Conservation (phyloP, 2,113 vertebrate species). For the Martes martes region DNA sequence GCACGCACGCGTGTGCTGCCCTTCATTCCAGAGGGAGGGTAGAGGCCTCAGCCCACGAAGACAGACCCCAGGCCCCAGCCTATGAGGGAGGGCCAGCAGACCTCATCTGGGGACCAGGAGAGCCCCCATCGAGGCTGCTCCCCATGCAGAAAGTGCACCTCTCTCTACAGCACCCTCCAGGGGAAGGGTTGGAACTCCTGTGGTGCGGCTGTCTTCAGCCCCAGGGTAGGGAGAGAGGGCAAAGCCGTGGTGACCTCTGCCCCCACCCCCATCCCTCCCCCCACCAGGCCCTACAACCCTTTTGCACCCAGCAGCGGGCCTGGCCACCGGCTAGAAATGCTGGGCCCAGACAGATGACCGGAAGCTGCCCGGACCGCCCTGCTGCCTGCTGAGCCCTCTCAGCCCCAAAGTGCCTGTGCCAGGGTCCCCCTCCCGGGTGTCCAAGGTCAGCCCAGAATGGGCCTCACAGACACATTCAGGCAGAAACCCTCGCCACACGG, state of each 20-base stretch:
- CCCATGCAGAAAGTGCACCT: fast-evolving
- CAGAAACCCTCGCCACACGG: neutral
- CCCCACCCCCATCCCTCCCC: fast-evolving
- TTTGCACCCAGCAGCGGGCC: fast-evolving
- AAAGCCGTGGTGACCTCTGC: fast-evolving
- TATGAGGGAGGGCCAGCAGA: fast-evolving
- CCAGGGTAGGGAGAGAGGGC: too few species aligned
- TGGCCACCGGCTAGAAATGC: neutral
- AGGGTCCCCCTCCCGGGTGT: neutral
- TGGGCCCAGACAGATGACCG: neutral
- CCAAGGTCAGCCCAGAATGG: neutral
- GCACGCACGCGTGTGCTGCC: neutral
- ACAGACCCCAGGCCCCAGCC: neutral
- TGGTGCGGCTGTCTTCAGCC: fast-evolving
- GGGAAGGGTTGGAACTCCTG: fast-evolving
- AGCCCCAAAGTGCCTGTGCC: neutral
- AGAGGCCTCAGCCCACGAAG: neutral
- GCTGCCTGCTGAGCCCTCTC: neutral
- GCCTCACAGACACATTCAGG: neutral
- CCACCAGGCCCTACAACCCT: neutral
- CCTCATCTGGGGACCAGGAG: neutral
- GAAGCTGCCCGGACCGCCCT: neutral
- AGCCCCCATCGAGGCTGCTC: neutral
- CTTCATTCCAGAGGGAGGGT: too few species aligned
- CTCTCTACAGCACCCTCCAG: fast-evolving